Evolutionary conservation across 2,113 vertebrate species (phyloP).

Genomic region (Smithornis capensis): DNA sequence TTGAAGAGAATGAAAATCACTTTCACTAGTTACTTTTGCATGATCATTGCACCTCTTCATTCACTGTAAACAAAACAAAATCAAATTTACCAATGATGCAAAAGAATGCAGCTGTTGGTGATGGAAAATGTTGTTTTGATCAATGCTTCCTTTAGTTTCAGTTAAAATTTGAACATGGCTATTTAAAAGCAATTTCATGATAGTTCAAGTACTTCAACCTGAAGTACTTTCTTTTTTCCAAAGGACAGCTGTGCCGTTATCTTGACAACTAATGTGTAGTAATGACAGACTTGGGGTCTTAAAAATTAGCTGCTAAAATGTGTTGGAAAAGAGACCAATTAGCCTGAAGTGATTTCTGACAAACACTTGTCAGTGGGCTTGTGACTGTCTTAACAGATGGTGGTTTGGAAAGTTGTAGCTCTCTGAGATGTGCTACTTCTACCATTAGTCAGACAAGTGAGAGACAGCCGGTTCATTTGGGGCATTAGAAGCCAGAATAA

Average conservation of each 20-base stretch:
- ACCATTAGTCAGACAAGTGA: neutral
- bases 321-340: neutral
- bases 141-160: neutral
- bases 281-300: neutral
- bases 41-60: neutral
- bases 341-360: slow-evolving; percentile 38
- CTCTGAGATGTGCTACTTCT: neutral
- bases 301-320: slow-evolving; percentile 2
- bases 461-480: neutral
- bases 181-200: neutral
- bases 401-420: neutral
- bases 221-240: neutral
- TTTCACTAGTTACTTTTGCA: neutral
- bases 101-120: slow-evolving; percentile 23
- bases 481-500: neutral
- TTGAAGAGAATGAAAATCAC: slow-evolving; percentile 27
- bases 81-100: slow-evolving; percentile 1
- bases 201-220: neutral
- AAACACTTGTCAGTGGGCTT: neutral
- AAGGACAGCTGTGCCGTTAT: slow-evolving; percentile 23
- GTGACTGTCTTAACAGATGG: neutral
- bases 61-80: slow-evolving; percentile 26
- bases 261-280: neutral
- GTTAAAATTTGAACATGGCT: neutral
- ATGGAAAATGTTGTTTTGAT: neutral